Evolutionary conservation across 2,888 invertebrate genomes (phyloP).

Genomic region (Drosophila affinis): DNA sequence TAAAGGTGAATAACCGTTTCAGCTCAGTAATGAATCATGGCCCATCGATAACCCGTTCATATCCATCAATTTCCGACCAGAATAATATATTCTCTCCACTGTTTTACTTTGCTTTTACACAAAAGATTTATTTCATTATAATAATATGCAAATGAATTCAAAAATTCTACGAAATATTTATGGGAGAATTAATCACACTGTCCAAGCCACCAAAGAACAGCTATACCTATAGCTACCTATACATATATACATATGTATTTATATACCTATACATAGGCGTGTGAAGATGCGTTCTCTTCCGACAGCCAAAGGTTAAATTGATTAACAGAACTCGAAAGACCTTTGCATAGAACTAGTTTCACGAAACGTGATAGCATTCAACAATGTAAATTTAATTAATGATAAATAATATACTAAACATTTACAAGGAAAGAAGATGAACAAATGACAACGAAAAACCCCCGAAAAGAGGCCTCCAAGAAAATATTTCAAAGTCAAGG

Average conservation of each 20-base stretch:
- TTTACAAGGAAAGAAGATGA: slow-evolving; percentile 12
- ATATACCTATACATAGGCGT: neutral
- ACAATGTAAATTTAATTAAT: slow-evolving; percentile 46
- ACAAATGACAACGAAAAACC: slow-evolving; percentile 23
- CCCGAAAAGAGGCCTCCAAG: neutral
- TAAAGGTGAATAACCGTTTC: too few relatives aligned
- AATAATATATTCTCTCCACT: too few relatives aligned
- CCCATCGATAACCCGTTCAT: neutral
- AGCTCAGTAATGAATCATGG: neutral
- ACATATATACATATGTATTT: too few relatives aligned
- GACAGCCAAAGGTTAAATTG: slow-evolving; percentile 36
- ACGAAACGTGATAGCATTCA: slow-evolving; percentile 8
- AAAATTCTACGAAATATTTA: slow-evolving; percentile 7
- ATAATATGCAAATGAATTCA: slow-evolving; percentile 23
- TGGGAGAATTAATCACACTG: neutral
- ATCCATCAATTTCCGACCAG: neutral
- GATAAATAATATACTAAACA: slow-evolving; percentile 23
- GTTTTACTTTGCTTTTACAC: too few relatives aligned
- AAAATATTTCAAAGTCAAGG: slow-evolving; percentile 66
- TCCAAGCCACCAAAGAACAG: neutral
- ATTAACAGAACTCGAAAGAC: slow-evolving; percentile 21
- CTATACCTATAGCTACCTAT: neutral
- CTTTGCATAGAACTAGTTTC: neutral
- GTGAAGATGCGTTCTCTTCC: slow-evolving; percentile 22
- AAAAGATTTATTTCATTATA: neutral